A percentile compares a stretch with the other conserved stretches of the same genome.
These are phyloP conservation scores for Drosophila auraria DNA, from an alignment of 1,140 invertebrate species.

Conservation along the genomic window DNA sequence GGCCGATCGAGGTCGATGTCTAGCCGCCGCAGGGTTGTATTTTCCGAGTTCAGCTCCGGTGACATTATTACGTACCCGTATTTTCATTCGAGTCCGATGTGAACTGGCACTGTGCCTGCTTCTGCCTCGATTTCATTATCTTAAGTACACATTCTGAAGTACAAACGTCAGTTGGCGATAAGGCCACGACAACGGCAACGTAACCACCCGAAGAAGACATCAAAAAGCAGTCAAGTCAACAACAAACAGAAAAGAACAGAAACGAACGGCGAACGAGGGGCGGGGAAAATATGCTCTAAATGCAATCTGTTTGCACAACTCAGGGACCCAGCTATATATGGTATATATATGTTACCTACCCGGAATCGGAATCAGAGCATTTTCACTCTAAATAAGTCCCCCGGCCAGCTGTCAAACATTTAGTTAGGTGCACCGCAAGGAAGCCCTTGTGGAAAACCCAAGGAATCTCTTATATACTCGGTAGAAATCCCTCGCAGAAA, in stretches of 20 bases:
- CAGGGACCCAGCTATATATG: slow-evolving; percentile 13
- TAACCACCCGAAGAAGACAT: slow-evolving; percentile 48
- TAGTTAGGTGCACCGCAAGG: slow-evolving; percentile 63
- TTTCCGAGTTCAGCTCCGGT: neutral
- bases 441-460: neutral
- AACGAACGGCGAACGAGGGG: neutral
- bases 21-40: slow-evolving; percentile 3
- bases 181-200: slow-evolving; percentile 35
- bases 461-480: slow-evolving; percentile 4
- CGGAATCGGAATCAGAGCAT: slow-evolving; percentile 21
- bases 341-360: slow-evolving; percentile 29
- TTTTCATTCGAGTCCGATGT: slow-evolving; percentile 23
- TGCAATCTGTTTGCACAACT: slow-evolving; percentile 74
- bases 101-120: slow-evolving; percentile 40
- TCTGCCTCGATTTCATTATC: slow-evolving; percentile 73
- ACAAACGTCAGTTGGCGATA: slow-evolving; percentile 82
- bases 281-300: slow-evolving; percentile 68
- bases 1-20: slow-evolving; percentile 9
- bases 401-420: slow-evolving; percentile 62
- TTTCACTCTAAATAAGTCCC: slow-evolving; percentile 41
- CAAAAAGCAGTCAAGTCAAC: slow-evolving; percentile 68
- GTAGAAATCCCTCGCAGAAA: neutral
- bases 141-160: slow-evolving; percentile 84
- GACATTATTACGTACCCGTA: slow-evolving; percentile 18
- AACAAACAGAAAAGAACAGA: slow-evolving; percentile 49